Evolutionary conservation across 2,113 vertebrate species (phyloP).

Genomic region (Gallinago undulata): DNA sequence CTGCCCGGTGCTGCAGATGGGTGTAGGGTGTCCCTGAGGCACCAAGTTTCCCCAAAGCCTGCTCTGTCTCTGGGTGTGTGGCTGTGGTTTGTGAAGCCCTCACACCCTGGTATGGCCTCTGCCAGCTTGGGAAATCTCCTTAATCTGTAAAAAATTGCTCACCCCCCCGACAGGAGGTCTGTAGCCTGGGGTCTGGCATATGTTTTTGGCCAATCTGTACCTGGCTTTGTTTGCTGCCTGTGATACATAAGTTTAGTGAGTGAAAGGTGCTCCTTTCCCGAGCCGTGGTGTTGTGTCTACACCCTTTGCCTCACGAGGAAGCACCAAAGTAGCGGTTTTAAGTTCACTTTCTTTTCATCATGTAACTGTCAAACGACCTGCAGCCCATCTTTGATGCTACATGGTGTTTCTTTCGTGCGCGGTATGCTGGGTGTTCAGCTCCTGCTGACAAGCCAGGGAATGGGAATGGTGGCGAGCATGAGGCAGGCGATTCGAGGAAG

Average conservation of each 20-base stretch:
- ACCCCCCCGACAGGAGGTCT: fast-evolving
- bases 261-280: background rate
- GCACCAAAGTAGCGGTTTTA: background rate
- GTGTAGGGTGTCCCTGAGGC: background rate
- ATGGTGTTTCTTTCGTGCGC: background rate
- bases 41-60: background rate
- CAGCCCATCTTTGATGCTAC: background rate
- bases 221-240: background rate
- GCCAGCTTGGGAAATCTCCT: background rate
- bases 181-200: fast-evolving
- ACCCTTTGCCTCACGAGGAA: background rate
- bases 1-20: fast-evolving
- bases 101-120: fast-evolving
- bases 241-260: background rate
- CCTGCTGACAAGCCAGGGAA: background rate
- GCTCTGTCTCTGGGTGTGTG: background rate
- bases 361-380: background rate
- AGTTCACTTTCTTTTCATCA: background rate
- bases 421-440: background rate
- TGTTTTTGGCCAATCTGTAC: background rate
- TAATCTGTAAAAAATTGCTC: background rate
- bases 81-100: background rate
- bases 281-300: fast-evolving
- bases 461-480: background rate
- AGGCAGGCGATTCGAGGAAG: background rate